These are phyloP conservation scores for Lasioglossum pauxillum DNA, from an alignment of 2,888 invertebrate genomes.

Conservation along the genomic window DNA sequence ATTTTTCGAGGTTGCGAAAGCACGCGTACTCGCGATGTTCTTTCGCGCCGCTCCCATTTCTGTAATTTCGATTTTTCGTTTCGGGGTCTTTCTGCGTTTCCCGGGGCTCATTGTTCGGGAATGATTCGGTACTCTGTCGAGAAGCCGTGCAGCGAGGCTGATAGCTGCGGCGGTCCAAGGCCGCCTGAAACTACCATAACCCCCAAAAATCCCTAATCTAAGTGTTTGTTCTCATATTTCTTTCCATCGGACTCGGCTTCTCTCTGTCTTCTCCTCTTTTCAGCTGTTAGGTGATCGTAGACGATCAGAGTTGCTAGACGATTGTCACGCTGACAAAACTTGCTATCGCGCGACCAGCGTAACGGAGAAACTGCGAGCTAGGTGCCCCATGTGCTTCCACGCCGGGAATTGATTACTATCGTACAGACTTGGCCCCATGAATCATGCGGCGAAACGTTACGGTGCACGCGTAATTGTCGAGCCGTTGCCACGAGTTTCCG, in stretches of 20 bases:
- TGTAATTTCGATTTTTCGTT: conserved; percentile 23
- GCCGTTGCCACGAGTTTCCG: conserved; percentile 13
- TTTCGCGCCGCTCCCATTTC: conserved; percentile 20
- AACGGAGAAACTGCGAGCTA: conserved; percentile 79
- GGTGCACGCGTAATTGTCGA: background rate
- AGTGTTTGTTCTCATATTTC: conserved; percentile 7
- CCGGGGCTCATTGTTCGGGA: conserved; percentile 79
- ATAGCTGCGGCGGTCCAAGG: conserved; percentile 80
- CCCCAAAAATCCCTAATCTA: conserved; percentile 76
- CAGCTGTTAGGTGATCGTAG: background rate
- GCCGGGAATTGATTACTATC: conserved; percentile 32
- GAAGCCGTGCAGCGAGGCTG: conserved; percentile 80
- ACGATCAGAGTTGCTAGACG: background rate
- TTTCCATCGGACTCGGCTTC: background rate
- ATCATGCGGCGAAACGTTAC: conserved; percentile 28
- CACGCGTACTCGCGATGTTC: background rate
- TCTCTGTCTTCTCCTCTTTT: background rate
- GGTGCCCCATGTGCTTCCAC: conserved; percentile 59
- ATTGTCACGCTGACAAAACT: conserved; percentile 46
- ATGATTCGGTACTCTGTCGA: conserved; percentile 82
- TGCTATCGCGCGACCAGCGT: conserved; percentile 60
- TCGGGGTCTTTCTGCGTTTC: conserved; percentile 49
- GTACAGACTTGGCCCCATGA: conserved; percentile 12
- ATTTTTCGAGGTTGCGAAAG: background rate
- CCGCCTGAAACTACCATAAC: conserved; percentile 82